Base-by-base conservation (phyloP, 2,888 invertebrate genomes). In the Meiosimyza decipiens region DNA sequence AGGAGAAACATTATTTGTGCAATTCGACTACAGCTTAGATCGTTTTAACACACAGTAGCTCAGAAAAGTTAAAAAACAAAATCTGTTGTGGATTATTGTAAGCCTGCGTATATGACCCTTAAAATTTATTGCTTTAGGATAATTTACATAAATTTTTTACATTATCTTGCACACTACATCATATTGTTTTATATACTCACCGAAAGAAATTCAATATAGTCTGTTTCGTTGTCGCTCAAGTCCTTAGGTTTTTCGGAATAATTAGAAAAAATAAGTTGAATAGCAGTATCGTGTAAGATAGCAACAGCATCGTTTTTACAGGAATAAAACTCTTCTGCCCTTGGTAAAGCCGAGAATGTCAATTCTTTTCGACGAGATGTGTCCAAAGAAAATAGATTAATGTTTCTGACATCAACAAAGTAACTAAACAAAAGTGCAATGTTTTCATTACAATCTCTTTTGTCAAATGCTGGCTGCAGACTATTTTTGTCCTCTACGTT, bases 221-320 rank as follows among this genome's bases (percentile, higher is more conserved):
- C 40, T 62, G 64, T 71, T 18, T 60, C 47, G 28, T 59, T 55
- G 0, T 73, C 75, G 4, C 64, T 73, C 67, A 47, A 18, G 13
- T 18, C n/a, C 1, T 57, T 73, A 13, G 64, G 55, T 40, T 77
- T 74, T 22, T 70, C 76, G 3, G 77, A 79, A 15, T 77, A 79
- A 33, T 79, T 78, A n/a, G 77, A 76, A 40, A 81, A 59, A 66
- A 77, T 89, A 68, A 97, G 88, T 79, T 93, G 92, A 71, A 98
- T 88, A 70, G 94, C 91, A 0, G 97, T 97, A 86, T 97, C 93
- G 87, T 97, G 95, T 75, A 98, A 88, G 83, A 98, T 95, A 6
- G 97, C 95, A 80, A 92, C 91, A n/a, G 95, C 95, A 74, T 90
- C 89, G 70, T 91, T 88, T 74, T 90, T 89, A 84, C 93, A 94